A percentile compares a stretch with the other conserved stretches of the same genome.
phyloP scores from a whole-genome alignment of 2,113 vertebrate genomes.

The Nannospalax galili region DNA sequence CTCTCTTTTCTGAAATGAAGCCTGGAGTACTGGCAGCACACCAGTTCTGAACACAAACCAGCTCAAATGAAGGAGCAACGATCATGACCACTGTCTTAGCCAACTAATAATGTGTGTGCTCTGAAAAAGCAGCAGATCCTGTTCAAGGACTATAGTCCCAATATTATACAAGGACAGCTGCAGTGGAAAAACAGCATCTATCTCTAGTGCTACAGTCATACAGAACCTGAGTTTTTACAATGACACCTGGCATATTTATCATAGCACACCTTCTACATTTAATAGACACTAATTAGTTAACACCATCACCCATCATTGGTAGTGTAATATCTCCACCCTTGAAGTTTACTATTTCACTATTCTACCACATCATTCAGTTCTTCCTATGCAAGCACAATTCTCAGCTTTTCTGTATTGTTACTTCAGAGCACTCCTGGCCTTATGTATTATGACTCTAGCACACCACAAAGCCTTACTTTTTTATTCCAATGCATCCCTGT shows the following conservation, averaged over 20 bases:
- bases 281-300: constrained; percentile 66
- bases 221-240: constrained; percentile 27
- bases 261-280: constrained; percentile 25
- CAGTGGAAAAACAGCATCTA: background rate
- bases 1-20: constrained; percentile 36
- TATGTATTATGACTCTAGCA: background rate
- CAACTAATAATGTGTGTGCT: background rate
- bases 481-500: background rate
- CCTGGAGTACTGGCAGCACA: background rate
- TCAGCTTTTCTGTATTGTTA: background rate
- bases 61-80: background rate
- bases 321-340: background rate
- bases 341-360: constrained; percentile 37
- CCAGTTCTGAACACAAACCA: constrained; percentile 49
- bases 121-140: constrained; percentile 41
- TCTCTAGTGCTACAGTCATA: background rate
- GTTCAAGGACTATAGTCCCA: constrained; percentile 9
- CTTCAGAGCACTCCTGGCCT: background rate
- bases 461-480: background rate
- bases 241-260: constrained; percentile 41
- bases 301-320: constrained; percentile 25
- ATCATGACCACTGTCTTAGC: background rate
- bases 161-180: background rate
- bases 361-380: background rate
- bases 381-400: background rate